phyloP scores from a whole-genome alignment of 2,797 vertebrate genomes.

The Champsocephalus gunnari region DNA sequence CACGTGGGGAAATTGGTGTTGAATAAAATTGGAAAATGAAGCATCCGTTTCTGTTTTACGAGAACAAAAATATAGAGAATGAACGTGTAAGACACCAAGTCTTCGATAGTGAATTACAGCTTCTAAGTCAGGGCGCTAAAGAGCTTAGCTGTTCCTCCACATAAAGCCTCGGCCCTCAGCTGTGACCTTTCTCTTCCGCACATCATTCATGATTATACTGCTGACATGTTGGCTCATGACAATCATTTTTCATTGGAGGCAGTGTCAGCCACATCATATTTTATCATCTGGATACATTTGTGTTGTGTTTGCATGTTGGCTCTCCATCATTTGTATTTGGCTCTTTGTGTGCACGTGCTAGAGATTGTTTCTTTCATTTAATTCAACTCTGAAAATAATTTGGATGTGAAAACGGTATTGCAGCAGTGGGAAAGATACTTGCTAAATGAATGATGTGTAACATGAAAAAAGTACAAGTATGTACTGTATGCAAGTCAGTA shows the following conservation, averaged over 20 bases:
- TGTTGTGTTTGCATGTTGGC: slow-evolving; percentile 75
- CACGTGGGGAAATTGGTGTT: too few species aligned
- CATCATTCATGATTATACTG: slow-evolving; percentile 80
- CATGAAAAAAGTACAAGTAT: slow-evolving; percentile 24
- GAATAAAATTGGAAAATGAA: slow-evolving; percentile 24
- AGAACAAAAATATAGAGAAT: slow-evolving; percentile 32
- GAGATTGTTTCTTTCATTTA: slow-evolving; percentile 73
- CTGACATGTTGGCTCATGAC: slow-evolving; percentile 83
- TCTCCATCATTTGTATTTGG: slow-evolving; percentile 75
- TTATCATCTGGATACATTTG: slow-evolving; percentile 80
- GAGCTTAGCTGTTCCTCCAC: slow-evolving; percentile 78
- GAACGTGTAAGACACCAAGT: slow-evolving; percentile 46
- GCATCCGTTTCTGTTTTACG: slow-evolving; percentile 35
- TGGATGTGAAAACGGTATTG: slow-evolving; percentile 62
- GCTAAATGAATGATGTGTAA: slow-evolving; percentile 56
- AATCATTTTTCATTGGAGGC: slow-evolving; percentile 81
- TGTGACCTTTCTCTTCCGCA: slow-evolving; percentile 78
- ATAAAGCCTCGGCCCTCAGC: slow-evolving; percentile 75
- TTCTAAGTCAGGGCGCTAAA: slow-evolving; percentile 68
- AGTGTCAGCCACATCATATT: slow-evolving; percentile 80
- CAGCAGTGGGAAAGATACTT: slow-evolving; percentile 30
- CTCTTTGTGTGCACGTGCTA: slow-evolving; percentile 63
- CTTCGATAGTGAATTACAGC: slow-evolving; percentile 68
- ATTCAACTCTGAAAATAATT: slow-evolving; percentile 62
- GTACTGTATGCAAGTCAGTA: slow-evolving; percentile 18